Evolutionary conservation across 2,113 vertebrate genomes (phyloP).

Genomic region (Prunella himalayana): DNA sequence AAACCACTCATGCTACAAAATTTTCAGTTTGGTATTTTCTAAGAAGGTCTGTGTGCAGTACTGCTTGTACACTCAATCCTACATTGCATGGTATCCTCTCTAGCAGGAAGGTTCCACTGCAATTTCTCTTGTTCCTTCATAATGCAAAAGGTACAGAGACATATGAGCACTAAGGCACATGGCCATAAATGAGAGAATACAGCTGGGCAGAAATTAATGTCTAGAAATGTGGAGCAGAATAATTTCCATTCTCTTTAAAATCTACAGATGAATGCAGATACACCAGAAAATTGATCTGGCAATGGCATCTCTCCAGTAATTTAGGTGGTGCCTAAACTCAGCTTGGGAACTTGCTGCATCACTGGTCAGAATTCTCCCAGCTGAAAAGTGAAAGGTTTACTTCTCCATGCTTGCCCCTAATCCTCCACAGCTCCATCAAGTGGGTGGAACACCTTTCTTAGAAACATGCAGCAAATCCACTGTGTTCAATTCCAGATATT

Average conservation of each 20-base stretch:
- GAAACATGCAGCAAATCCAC: background rate
- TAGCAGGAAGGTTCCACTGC: background rate
- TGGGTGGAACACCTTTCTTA: background rate
- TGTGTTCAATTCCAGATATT: background rate
- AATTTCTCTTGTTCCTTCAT: background rate
- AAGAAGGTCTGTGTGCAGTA: background rate
- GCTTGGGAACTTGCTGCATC: background rate
- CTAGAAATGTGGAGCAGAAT: background rate
- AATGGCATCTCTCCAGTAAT: background rate
- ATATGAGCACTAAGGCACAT: background rate
- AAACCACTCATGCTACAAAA: background rate
- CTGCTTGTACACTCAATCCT: background rate
- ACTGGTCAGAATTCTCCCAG: background rate
- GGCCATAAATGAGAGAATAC: background rate
- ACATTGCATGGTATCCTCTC: background rate
- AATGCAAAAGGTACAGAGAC: background rate
- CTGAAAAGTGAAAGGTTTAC: background rate
- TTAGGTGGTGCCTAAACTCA: background rate
- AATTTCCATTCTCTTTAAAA: background rate
- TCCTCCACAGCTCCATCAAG: background rate
- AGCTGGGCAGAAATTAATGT: background rate
- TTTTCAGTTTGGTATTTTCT: background rate
- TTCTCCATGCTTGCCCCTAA: background rate
- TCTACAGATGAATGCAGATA: background rate
- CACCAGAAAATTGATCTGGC: background rate